Evolutionary conservation across 2,113 vertebrate genomes (phyloP), one percentile per base, ranked within the genome.

Genomic region (Conger conger): DNA sequence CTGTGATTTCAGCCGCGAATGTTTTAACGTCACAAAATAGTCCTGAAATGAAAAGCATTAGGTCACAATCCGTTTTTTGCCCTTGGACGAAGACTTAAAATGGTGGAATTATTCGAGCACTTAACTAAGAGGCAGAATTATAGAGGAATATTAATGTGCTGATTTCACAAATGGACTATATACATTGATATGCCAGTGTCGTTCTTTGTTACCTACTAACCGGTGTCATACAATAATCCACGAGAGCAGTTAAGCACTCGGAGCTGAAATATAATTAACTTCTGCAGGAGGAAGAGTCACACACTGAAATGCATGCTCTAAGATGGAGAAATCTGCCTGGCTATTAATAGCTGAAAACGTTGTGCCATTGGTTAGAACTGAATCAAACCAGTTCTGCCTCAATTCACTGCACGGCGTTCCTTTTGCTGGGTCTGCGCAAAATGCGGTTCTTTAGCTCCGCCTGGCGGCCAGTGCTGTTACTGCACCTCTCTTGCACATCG

Each of bases 331-430:
- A 76, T 87, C 77, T 86, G 79, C 73, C 35, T 15, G 63, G 80
- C 87, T 88, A 85, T 90, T 90, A 60, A 88, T 87, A 90, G 86
- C 78, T 79, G 16, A 73, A 86, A 76, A 77, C 27, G 83, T n/a
- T 68, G 79, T 84, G 85, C 76, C 38, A 33, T 68, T 57, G 40
- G 80, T 81, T 81, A 20, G 30, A 82, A 38, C n/a, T 54, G 33
- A 68, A 40, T 82, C 63, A 63, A 82, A 50, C 38, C 60, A 68
- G 68, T 73, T 73, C n/a, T 73, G 77, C 35, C 35, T 79, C 36
- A 40, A 27, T 40, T 18, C 18, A 40, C 16, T 79, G 77, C 36
- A 40, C 4, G 16, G 11, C 30, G 36, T 38, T 40, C 76, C 76
- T 37, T 16, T 9, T 73, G 68, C n/a, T 73, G 68, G 60, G 60